These are phyloP conservation scores for Clusia tigrina DNA, from an alignment of 2,888 invertebrate species.

Conservation along the genomic window DNA sequence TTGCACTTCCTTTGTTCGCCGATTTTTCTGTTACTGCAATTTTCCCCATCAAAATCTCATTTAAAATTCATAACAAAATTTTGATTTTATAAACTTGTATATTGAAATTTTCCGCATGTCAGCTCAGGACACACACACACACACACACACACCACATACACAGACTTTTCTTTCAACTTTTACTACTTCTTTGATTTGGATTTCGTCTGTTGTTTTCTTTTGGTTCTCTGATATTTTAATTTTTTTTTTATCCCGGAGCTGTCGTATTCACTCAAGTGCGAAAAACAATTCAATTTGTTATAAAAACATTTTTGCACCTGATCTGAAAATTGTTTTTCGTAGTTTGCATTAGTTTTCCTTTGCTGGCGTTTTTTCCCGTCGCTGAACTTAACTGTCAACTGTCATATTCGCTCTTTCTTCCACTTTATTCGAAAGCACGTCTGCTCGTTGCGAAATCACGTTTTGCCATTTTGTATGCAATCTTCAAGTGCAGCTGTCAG, in stretches of 20 bases:
- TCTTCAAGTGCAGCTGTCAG: conserved; percentile 14
- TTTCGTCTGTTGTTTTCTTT: too few relatives aligned
- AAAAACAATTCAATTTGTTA: conserved; percentile 43
- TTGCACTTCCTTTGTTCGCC: conserved; percentile 17
- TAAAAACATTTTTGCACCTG: conserved; percentile 43
- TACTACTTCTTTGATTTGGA: too few relatives aligned
- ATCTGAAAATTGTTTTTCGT: conserved; percentile 29
- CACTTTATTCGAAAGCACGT: conserved; percentile 1
- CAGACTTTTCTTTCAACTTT: neutral
- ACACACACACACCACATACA: neutral
- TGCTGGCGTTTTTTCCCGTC: neutral
- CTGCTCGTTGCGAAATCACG: conserved; percentile 15
- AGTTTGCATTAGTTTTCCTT: neutral
- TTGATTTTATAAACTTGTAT: conserved; percentile 9
- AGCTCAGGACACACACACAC: neutral
- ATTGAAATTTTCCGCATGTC: neutral
- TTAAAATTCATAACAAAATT: conserved; percentile 27
- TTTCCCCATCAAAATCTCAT: conserved; percentile 20
- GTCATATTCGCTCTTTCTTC: neutral
- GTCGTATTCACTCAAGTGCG: conserved; percentile 26
- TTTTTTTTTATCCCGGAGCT: conserved; percentile 8
- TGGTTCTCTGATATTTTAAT: neutral
- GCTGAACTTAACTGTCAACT: neutral
- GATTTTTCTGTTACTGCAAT: conserved; percentile 14
- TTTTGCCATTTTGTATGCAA: conserved; percentile 9